Conservation (phyloP, 2,113 vertebrate genomes). For the Hystrix brachyura region DNA sequence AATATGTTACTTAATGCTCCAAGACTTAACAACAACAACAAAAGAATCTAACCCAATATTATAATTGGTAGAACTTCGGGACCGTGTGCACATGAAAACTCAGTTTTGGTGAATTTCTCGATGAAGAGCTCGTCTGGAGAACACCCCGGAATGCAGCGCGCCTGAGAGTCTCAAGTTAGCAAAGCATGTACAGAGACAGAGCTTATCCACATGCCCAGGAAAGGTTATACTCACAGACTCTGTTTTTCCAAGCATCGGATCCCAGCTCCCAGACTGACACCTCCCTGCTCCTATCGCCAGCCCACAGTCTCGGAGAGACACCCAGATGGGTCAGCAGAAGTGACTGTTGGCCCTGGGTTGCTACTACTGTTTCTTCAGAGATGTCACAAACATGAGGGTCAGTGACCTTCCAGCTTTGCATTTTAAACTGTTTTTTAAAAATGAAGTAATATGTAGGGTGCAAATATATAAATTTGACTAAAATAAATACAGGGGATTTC, state of each 20-base stretch:
- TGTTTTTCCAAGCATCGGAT: background rate
- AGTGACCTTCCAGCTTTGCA: background rate
- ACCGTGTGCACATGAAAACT: background rate
- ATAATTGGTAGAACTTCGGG: background rate
- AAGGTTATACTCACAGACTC: background rate
- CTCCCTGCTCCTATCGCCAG: background rate
- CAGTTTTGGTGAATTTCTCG: background rate
- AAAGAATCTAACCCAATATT: background rate
- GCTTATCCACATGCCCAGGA: background rate
- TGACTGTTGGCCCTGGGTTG: accelerated
- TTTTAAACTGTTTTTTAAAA: background rate
- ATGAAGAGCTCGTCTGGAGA: background rate
- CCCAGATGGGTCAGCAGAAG: background rate
- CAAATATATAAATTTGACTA: background rate
- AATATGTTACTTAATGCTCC: background rate
- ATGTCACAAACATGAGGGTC: background rate
- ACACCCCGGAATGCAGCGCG: background rate
- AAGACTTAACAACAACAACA: background rate
- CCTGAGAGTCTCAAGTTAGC: background rate
- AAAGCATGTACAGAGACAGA: background rate
- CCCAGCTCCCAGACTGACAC: accelerated
- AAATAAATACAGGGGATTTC: background rate
- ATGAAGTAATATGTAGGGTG: background rate
- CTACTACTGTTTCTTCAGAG: background rate
- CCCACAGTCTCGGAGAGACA: background rate